Base-by-base conservation (phyloP, 2,113 vertebrate species). In the Eulemur rufifrons region DNA sequence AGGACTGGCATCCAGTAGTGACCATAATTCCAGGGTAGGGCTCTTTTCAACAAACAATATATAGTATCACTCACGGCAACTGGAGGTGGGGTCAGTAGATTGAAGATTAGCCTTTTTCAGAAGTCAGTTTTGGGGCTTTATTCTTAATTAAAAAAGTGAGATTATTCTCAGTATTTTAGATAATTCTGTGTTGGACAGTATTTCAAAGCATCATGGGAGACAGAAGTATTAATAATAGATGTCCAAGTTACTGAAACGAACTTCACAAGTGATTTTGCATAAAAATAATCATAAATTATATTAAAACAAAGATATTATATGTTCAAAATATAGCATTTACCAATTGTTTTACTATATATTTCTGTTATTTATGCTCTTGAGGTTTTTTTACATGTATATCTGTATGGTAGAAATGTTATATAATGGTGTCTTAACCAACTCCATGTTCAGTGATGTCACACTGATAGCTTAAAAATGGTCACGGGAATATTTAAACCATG, bases 231-330 rank as follows among this genome's bases (percentile, higher is more conserved):
- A 54, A 54, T 56, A 86, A 83, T 61, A 83, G 39, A 47, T 81
- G 45, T 69, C 61, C 73, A 23, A 66, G 29, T 87, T 93, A 68
- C 18, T 8, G 5, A 93, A 97, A 71, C 88, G 63, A 85, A 88
- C 80, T 29, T 71, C 34, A 73, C 18, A 90, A 59, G 45, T 69
- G 59, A 52, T 95, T 84, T 90, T 93, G 21, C 45, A 7, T 86
- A 83, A 93, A 95, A 56, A 86, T 86, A 63, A 63, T 63, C 11
- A 89, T 32, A 73, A 78, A 63, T 89, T 74, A 52, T 73, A 47
- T 93, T 93, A n/a, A 82, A 92, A 56, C 29, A 71, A 89, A 96
- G 15, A n/a, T 89, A 47, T 74, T 89, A n/a, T 63, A 39, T 76
- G 23, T 13, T 90, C 56, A 92, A 64, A 81, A 76, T 90, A 23